Evolutionary conservation across 2,888 invertebrate genomes (phyloP).

Genomic region (Drosophila fulvimacula): DNA sequence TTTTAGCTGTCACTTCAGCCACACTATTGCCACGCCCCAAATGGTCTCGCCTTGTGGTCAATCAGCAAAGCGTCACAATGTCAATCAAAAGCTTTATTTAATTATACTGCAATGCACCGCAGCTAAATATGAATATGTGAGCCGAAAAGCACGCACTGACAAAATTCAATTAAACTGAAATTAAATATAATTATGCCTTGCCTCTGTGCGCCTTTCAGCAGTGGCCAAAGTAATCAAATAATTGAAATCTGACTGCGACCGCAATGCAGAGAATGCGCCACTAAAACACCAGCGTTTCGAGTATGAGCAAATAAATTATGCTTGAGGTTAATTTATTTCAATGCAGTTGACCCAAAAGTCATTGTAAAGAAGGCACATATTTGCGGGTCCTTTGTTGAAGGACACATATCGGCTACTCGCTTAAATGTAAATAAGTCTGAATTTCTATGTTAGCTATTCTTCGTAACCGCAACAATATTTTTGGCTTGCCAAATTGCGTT

Average conservation of each 20-base stretch:
- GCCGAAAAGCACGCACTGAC: background rate
- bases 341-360: background rate
- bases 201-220: background rate
- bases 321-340: slow-evolving; percentile 25
- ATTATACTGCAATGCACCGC: slow-evolving; percentile 34
- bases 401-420: too few species aligned
- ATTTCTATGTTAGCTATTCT: too few species aligned
- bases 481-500: background rate
- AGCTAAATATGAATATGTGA: slow-evolving; percentile 8
- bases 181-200: slow-evolving; percentile 2
- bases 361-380: background rate
- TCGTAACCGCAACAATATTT: too few species aligned
- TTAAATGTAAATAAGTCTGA: too few species aligned
- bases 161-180: background rate
- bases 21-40: slow-evolving; percentile 26
- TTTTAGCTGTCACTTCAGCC: slow-evolving; percentile 21
- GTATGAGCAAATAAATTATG: slow-evolving; percentile 37
- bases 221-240: slow-evolving; percentile 42
- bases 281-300: slow-evolving; percentile 15
- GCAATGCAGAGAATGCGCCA: slow-evolving; percentile 34
- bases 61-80: slow-evolving; percentile 23
- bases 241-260: slow-evolving; percentile 40
- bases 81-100: slow-evolving; percentile 53
- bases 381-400: background rate
- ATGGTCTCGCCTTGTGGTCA: slow-evolving; percentile 39